Percentiles rank a stretch among this genome's conserved stretches.
These are phyloP conservation scores for Lampris megalopsis DNA, from an alignment of 2,113 vertebrate species.

Conservation along the genomic window DNA sequence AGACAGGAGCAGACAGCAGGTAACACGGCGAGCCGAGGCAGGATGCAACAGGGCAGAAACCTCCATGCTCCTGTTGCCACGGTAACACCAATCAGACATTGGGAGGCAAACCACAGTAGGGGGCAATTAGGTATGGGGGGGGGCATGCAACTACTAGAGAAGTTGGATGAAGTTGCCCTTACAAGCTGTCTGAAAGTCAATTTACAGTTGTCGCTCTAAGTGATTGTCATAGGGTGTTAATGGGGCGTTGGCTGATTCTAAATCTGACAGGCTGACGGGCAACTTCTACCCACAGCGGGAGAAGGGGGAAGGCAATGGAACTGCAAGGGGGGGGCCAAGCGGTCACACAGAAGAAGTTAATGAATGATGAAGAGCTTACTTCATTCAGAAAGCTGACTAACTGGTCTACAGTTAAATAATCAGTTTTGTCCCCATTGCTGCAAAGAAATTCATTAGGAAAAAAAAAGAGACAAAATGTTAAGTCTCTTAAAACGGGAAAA, in stretches of 20 bases:
- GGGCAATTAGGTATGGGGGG: slow-evolving; percentile 45
- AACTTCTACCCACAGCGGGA: slow-evolving; percentile 67
- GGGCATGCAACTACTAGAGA: slow-evolving; percentile 57
- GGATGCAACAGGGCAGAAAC: slow-evolving; percentile 69
- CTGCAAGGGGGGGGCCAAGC: slow-evolving; percentile 76
- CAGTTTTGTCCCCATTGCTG: slow-evolving; percentile 99
- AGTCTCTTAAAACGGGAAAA: slow-evolving; percentile 62
- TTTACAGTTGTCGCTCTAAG: slow-evolving; percentile 72
- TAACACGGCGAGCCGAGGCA: slow-evolving; percentile 48
- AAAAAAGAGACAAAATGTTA: slow-evolving; percentile 80
- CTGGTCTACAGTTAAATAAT: slow-evolving; percentile 99
- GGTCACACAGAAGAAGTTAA: slow-evolving; percentile 94
- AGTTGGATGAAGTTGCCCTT: slow-evolving; percentile 70
- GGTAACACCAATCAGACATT: slow-evolving; percentile 68
- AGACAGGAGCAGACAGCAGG: slow-evolving; percentile 47
- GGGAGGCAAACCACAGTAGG: slow-evolving; percentile 35
- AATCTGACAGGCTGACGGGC: slow-evolving; percentile 64
- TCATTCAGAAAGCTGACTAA: slow-evolving; percentile 99
- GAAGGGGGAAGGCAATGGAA: slow-evolving; percentile 65
- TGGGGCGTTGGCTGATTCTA: slow-evolving; percentile 8
- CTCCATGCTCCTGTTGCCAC: slow-evolving; percentile 62
- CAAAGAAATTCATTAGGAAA: slow-evolving; percentile 98
- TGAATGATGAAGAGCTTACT: slow-evolving; percentile 99
- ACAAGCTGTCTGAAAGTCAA: slow-evolving; percentile 50
- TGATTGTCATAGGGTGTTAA: slow-evolving; percentile 12